Evolutionary conservation across 2,113 vertebrate genomes (phyloP).

Genomic region (Oenanthe melanoleuca): DNA sequence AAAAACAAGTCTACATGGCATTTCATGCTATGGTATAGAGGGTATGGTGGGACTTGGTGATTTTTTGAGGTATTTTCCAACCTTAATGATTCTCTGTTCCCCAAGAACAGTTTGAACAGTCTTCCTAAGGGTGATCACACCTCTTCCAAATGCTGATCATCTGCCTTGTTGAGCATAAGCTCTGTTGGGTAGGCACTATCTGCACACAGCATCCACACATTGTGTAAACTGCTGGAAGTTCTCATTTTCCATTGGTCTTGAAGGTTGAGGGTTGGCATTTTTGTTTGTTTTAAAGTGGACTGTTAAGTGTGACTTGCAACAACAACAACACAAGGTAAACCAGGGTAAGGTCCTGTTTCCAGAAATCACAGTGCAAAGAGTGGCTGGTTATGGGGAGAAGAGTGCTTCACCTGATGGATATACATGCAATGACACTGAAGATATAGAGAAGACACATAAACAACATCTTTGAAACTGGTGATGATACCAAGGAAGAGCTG

Average conservation of each 20-base stretch:
- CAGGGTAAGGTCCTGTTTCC: neutral
- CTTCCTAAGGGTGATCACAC: neutral
- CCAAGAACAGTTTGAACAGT: neutral
- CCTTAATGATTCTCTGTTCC: neutral
- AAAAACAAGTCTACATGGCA: neutral
- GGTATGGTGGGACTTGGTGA: neutral
- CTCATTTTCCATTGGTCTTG: neutral
- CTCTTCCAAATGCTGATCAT: neutral
- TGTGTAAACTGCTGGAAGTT: neutral
- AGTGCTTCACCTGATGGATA: neutral
- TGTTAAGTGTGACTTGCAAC: neutral
- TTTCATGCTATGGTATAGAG: neutral
- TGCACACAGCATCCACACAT: neutral
- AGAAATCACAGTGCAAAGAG: neutral
- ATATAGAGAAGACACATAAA: neutral
- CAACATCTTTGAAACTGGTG: neutral
- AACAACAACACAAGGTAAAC: neutral
- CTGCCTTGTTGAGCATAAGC: neutral
- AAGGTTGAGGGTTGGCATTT: neutral
- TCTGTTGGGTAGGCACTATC: neutral
- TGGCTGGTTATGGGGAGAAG: neutral
- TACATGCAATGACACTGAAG: neutral
- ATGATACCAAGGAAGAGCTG: neutral
- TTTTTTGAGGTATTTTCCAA: neutral
- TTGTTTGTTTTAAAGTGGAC: neutral